Evolutionary conservation across 1,140 invertebrate species (phyloP).

Genomic region (Drosophila subpulchrella): DNA sequence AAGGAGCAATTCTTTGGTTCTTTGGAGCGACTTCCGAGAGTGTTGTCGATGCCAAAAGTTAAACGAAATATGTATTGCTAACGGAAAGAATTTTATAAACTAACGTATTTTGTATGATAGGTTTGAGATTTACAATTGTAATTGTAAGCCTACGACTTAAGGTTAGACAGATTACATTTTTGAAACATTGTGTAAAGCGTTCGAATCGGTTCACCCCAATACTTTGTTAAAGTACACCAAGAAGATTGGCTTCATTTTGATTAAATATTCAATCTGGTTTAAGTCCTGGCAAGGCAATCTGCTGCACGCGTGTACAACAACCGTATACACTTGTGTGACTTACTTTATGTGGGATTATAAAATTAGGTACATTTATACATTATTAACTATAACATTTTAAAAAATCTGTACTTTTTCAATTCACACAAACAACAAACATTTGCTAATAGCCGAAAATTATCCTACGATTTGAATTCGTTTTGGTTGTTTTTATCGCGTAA

Average conservation of each 20-base stretch:
- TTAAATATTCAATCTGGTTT: not conserved
- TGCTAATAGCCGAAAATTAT: slow-evolving; percentile 72
- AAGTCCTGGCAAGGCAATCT: slow-evolving; percentile 16
- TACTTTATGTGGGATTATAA: slow-evolving; percentile 40
- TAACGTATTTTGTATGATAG: not conserved
- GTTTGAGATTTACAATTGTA: not conserved
- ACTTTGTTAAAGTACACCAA: not conserved
- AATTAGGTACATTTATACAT: slow-evolving; percentile 57
- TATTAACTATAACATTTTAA: slow-evolving; percentile 54
- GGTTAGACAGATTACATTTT: not conserved
- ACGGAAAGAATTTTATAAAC: not conserved
- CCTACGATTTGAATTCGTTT: slow-evolving; percentile 60
- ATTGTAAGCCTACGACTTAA: not conserved
- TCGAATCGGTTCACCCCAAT: not conserved
- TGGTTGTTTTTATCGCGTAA: slow-evolving; percentile 61
- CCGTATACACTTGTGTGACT: slow-evolving; percentile 27
- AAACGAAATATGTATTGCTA: not conserved
- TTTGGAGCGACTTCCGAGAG: not conserved
- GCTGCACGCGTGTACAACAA: slow-evolving; percentile 9
- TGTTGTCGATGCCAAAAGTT: not conserved
- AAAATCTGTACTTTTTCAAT: slow-evolving; percentile 44
- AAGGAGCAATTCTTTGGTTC: not conserved
- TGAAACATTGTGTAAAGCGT: not conserved
- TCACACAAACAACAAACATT: slow-evolving; percentile 61
- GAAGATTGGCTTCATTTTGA: not conserved